Conservation (phyloP, 2,888 invertebrate genomes). For the Dolichomitus sp. region DNA sequence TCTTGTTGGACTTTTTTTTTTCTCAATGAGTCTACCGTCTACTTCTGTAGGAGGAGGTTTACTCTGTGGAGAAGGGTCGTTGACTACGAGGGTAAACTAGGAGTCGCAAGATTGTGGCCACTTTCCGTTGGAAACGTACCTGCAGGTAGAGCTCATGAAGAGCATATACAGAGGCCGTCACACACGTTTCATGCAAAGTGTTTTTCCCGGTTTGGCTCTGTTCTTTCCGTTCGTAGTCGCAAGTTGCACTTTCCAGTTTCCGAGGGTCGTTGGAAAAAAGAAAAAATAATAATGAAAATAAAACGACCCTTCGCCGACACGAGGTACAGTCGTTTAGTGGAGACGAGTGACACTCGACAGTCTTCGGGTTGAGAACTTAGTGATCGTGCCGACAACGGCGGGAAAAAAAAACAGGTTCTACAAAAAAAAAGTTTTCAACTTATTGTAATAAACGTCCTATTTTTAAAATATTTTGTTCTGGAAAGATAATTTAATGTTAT, state of each 20-base stretch:
- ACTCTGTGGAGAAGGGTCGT: constrained; percentile 29
- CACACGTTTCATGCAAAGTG: constrained; percentile 40
- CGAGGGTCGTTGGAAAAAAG: constrained; percentile 43
- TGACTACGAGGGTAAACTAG: constrained; percentile 28
- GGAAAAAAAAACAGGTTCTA: neutral
- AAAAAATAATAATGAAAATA: constrained; percentile 12
- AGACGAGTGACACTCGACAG: constrained; percentile 32
- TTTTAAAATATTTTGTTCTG: too few species aligned
- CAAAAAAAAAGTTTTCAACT: neutral
- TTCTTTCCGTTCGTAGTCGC: constrained; percentile 3
- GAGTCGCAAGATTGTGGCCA: constrained; percentile 45
- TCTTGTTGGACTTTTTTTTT: neutral
- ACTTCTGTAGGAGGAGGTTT: constrained; percentile 40
- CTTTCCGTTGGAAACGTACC: constrained; percentile 30
- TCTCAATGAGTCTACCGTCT: constrained; percentile 17
- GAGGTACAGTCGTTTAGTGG: constrained; percentile 11
- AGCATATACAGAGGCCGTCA: constrained; percentile 2
- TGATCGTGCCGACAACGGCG: constrained; percentile 5
- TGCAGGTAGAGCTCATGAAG: constrained; percentile 9
- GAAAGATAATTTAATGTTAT: neutral
- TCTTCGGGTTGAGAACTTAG: constrained; percentile 15
- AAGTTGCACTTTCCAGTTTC: constrained; percentile 51
- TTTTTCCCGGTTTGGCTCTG: constrained; percentile 14
- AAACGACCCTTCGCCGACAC: neutral
- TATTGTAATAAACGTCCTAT: too few species aligned